These are phyloP conservation scores for Todiramphus saurophagus DNA, from an alignment of 2,113 vertebrate species.

Conservation along the genomic window DNA sequence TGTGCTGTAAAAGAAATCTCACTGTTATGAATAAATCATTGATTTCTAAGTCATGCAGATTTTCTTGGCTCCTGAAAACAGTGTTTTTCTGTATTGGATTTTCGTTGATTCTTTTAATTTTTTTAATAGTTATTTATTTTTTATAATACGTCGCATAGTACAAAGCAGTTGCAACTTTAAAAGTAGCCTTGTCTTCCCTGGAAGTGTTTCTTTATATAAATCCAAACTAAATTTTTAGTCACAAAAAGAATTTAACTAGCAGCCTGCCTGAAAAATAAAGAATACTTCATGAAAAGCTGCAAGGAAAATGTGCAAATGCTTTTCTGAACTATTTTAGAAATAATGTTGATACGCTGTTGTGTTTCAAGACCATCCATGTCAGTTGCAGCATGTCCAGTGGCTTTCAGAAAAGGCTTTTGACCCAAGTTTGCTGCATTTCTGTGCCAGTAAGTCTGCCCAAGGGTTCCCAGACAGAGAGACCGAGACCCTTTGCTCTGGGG, in stretches of 20 bases:
- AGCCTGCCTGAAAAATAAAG: neutral
- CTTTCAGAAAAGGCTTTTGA: neutral
- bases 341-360: neutral
- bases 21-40: neutral
- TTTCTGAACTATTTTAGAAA: neutral
- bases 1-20: neutral
- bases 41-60: neutral
- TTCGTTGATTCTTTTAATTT: neutral
- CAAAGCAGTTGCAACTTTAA: neutral
- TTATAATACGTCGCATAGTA: neutral
- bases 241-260: neutral
- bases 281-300: neutral
- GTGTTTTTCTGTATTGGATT: neutral
- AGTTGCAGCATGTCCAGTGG: neutral
- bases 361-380: neutral
- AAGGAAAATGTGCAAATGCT: neutral
- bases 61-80: neutral
- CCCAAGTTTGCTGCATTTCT: neutral
- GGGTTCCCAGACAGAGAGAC: neutral
- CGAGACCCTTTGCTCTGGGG: neutral
- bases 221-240: neutral
- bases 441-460: neutral
- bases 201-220: neutral
- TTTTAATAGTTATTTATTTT: neutral
- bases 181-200: neutral